Base-by-base conservation (phyloP, 2,888 invertebrate genomes). In the Artemia sp. region DNA sequence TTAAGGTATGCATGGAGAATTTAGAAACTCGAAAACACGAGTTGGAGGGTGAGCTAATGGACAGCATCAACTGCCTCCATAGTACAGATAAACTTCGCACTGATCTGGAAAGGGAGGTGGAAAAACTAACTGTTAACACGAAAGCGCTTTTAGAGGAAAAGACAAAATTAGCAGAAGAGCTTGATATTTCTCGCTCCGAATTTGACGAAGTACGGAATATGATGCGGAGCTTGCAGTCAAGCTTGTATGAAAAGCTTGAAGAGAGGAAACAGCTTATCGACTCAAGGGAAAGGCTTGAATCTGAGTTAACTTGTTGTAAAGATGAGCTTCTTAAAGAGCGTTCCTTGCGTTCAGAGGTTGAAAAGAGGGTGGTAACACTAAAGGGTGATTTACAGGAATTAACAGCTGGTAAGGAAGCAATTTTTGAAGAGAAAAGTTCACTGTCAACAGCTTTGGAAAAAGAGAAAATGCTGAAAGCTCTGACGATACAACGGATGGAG, bases 341-440 rank as follows among this genome's bases (percentile, higher is more conserved):
- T 58, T 8, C 24, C 24, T 24, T 19, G n/a, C 64, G 64, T 24
- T 58, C 64, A 24, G 64, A 58, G 10, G 64, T 24, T 58, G 64
- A 58, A 24, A n/a, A 24, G 64, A n/a, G 24, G 24, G 14, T 58
- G 11, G 24, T 73, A 53, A 72, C 73, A 71, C 69, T 73, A 52
- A 71, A 72, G 52, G 71, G 71, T 51, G 75, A 75, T 66, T 75
- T 75, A 71, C 70, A 75, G 70, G 71, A 72, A 19, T 38, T 64
- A 51, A 50, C 24, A n/a, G 68, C 66, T 10, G 70, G 70, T n/a
- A 72, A 72, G 51, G 71, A 53, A 12, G 53, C 69, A 10, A 64
- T 72, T n/a, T 19, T 14, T 10, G 51, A 14, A 38, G 68, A 72
- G 50, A 64, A 72, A 51, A 66, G 70, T n/a, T 58, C 67, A 50